Evolutionary conservation across 2,113 vertebrate genomes (phyloP).

Genomic region (Neodontobutis hainanensis): DNA sequence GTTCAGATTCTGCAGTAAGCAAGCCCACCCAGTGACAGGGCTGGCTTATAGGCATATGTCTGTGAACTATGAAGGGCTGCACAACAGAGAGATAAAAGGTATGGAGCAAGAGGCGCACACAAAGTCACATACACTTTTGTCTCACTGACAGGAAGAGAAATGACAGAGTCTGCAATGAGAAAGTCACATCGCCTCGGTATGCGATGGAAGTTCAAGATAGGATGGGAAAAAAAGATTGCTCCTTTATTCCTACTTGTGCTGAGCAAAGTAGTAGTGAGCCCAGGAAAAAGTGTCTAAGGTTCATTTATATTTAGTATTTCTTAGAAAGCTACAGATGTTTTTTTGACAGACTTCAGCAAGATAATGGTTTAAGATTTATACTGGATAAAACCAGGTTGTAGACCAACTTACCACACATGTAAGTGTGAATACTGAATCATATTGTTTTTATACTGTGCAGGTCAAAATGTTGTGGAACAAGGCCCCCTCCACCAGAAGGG

Average conservation of each 20-base stretch:
- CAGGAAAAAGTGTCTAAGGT: constrained; percentile 35
- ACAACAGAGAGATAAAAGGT: constrained; percentile 50
- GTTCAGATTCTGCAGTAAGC: constrained; percentile 29
- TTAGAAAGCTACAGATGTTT: constrained; percentile 30
- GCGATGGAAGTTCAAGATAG: constrained; percentile 29
- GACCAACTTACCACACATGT: neutral
- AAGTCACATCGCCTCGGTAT: constrained; percentile 33
- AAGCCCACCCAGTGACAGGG: constrained; percentile 19
- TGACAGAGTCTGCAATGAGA: constrained; percentile 43
- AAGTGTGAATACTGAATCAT: neutral
- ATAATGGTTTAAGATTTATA: constrained; percentile 2
- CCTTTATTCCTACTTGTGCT: constrained; percentile 49
- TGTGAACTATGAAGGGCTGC: constrained; percentile 44
- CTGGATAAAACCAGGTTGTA: neutral
- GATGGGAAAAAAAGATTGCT: constrained; percentile 26
- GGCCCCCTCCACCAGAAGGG: constrained; percentile 49
- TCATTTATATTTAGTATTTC: constrained; percentile 24
- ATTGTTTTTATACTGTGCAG: constrained; percentile 30
- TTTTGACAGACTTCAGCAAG: constrained; percentile 33
- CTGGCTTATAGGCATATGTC: constrained; percentile 25
- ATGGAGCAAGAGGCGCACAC: constrained; percentile 17
- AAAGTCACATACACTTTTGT: constrained; percentile 50
- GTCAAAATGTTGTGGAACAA: constrained; percentile 52
- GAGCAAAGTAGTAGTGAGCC: constrained; percentile 34
- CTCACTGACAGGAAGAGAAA: constrained; percentile 38